A percentile compares a stretch with the other conserved stretches of the same genome.
These are phyloP conservation scores for Scortum barcoo DNA, from an alignment of 2,113 vertebrate species.

Conservation along the genomic window DNA sequence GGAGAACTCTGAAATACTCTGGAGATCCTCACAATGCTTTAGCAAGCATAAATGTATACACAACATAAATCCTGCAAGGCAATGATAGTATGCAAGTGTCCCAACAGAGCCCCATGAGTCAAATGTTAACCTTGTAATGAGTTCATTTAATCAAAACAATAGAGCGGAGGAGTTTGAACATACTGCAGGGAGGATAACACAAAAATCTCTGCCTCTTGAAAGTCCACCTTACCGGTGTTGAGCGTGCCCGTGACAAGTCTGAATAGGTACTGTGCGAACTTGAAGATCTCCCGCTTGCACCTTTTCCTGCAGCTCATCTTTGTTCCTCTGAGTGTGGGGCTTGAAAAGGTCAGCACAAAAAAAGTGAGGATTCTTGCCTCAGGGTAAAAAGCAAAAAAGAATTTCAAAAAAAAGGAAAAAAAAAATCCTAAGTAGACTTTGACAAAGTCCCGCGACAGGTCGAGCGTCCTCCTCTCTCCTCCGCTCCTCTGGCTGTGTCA, in stretches of 20 bases:
- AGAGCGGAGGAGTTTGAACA: not conserved
- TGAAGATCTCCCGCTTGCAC: conserved; percentile 96
- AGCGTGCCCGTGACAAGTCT: conserved; percentile 95
- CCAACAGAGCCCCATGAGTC: not conserved
- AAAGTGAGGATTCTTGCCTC: conserved; percentile 68
- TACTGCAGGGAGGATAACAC: not conserved
- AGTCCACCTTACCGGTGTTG: conserved; percentile 89
- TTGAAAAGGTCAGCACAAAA: conserved; percentile 64
- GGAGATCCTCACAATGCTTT: conserved; percentile 27
- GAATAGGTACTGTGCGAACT: conserved; percentile 97
- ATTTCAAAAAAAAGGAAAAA: not conserved
- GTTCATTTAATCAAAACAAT: not conserved
- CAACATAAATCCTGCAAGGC: conserved; percentile 11
- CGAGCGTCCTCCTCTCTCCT: conserved; percentile 53
- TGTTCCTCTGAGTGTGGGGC: conserved; percentile 53
- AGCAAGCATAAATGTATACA: conserved; percentile 33
- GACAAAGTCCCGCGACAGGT: conserved; percentile 37
- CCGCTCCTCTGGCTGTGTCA: conserved; percentile 68
- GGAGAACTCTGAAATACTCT: too few relatives aligned
- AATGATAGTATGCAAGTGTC: not conserved
- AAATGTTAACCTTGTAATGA: conserved; percentile 11
- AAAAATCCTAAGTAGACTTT: conserved; percentile 58
- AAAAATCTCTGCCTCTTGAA: not conserved
- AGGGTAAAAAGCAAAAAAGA: conserved; percentile 34
- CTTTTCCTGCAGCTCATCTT: conserved; percentile 97